Evolutionary conservation across 2,113 vertebrate genomes (phyloP).

Genomic region (Sisor rabdophorus): DNA sequence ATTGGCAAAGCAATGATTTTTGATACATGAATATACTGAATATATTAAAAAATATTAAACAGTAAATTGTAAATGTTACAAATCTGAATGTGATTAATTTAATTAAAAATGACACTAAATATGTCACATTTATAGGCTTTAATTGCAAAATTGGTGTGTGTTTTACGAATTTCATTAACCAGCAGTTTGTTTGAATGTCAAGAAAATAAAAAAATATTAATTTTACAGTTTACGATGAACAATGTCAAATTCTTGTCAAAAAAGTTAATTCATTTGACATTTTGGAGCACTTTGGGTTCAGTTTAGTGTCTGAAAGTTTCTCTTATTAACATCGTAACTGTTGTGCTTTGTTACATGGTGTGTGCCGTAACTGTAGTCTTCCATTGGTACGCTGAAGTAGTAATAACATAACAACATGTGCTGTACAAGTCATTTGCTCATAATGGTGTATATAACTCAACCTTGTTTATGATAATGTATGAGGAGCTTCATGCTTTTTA

Average conservation of each 20-base stretch:
- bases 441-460: conserved; percentile 49
- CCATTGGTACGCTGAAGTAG: conserved; percentile 55
- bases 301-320: conserved; percentile 54
- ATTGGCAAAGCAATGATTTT: too few species aligned
- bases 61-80: too few species aligned
- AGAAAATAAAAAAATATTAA: too few species aligned
- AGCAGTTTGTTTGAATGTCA: background rate
- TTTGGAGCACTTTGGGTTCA: conserved; percentile 23
- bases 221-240: background rate
- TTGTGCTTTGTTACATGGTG: conserved; percentile 52
- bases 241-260: background rate
- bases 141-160: background rate
- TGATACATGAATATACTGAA: too few species aligned
- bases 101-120: too few species aligned
- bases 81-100: too few species aligned
- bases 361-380: conserved; percentile 61
- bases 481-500: conserved; percentile 62
- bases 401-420: conserved; percentile 40
- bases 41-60: too few species aligned
- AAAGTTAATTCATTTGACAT: background rate
- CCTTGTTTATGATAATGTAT: conserved; percentile 50
- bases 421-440: conserved; percentile 34
- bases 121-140: too few species aligned
- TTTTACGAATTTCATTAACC: background rate
- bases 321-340: conserved; percentile 36